Evolutionary conservation across 2,888 invertebrate species (phyloP), one percentile per base, ranked within the genome.

Genomic region (Latrodectus elegans): DNA sequence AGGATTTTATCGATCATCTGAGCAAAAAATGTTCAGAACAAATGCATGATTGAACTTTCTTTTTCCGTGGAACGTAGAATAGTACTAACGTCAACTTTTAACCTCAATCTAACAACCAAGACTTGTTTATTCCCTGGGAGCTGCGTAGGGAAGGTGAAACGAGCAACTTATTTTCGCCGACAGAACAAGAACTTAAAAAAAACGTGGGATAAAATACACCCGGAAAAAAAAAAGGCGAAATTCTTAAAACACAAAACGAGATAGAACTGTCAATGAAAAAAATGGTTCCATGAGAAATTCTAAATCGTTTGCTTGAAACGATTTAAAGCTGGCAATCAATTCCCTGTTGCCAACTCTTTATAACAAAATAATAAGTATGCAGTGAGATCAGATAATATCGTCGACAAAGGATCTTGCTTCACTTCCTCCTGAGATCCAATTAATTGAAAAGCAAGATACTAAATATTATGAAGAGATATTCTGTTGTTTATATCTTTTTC

Each of bases 371-470:
- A 26, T 65, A 17, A 75, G 64, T 52, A 65, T 22, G 55, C 80
- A 22, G 22, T 73, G 38, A 38, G 64, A 73, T 81, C 73, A 73
- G 81, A 81, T 81, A 81, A 72, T 60, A 52, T 73, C 73, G 51
- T 74, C 65, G 72, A 84, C 77, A 84, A 84, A 78, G 11, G 77
- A 52, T 52, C 71, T 73, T 77, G 67, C 84, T 78, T 84, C 78
- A 84, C 73, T 78, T 84, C 84, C 72, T 84, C 55, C 52, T 51
- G 26, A 75, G 79, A 60, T 79, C 79, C 64, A 79, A 85, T 85
- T 85, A 85, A 85, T 85, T 85, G 79, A 38, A 67, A 60, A 71
- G 73, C 78, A 78, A 78, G 68, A 60, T 85, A 74, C 79, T 85
- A 85, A 85, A 85, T 60, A 53, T 51, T 53, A 70, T 65, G 53